A percentile compares a stretch with the other conserved stretches of the same genome.
phyloP scores from a whole-genome alignment of 2,888 invertebrate genomes.

The Hipparchia sbordonii region DNA sequence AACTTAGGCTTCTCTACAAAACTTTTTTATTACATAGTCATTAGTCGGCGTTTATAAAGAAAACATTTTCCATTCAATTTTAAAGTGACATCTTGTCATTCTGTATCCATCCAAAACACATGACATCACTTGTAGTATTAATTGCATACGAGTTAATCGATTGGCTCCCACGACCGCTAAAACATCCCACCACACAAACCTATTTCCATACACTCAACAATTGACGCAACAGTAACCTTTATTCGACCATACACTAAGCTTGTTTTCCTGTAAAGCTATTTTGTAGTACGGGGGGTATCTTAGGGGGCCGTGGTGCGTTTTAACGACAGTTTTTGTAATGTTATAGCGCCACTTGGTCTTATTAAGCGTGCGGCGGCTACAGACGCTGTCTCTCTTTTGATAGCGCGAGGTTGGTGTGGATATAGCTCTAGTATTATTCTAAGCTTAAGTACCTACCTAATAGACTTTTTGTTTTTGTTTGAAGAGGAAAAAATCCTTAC shows the following conservation, averaged over 20 bases:
- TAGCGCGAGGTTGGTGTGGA: constrained; percentile 52
- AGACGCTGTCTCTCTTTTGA: constrained; percentile 39
- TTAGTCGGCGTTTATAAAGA: background rate
- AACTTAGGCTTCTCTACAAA: too few relatives aligned
- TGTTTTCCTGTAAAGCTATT: background rate
- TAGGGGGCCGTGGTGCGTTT: constrained; percentile 43
- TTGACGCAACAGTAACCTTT: constrained; percentile 28
- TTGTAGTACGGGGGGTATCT: constrained; percentile 23
- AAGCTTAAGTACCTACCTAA: too few relatives aligned
- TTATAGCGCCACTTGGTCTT: constrained; percentile 74
- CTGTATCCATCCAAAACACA: constrained; percentile 47
- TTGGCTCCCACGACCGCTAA: constrained; percentile 65
- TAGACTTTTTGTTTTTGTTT: too few relatives aligned
- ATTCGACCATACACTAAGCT: background rate
- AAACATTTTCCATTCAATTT: constrained; percentile 2
- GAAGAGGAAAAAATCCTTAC: too few relatives aligned
- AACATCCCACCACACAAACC: constrained; percentile 30
- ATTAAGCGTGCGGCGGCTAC: constrained; percentile 63
- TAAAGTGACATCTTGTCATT: constrained; percentile 36
- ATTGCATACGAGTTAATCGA: constrained; percentile 60
- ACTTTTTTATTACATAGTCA: too few relatives aligned
- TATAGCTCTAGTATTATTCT: constrained; percentile 29
- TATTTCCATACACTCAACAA: background rate
- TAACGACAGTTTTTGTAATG: constrained; percentile 66
- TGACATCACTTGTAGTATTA: constrained; percentile 66